A percentile compares a stretch with the other conserved stretches of the same genome.
Conservation (phyloP, 2,888 invertebrate species). For the Serrognathus titanus region DNA sequence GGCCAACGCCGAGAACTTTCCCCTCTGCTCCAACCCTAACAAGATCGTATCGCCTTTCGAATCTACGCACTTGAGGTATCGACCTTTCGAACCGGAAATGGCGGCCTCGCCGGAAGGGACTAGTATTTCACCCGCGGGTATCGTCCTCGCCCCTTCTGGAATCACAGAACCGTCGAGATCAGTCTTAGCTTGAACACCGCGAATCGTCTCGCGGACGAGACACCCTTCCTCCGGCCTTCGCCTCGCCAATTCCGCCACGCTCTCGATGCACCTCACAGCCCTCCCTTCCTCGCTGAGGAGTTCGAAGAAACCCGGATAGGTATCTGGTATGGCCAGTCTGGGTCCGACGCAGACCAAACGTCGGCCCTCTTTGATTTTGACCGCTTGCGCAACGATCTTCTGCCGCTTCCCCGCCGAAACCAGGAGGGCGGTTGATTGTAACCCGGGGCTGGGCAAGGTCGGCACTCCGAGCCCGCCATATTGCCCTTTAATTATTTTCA, state of each 20-base stretch:
- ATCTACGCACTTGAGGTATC: slow-evolving; percentile 84
- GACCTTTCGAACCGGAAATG: slow-evolving; percentile 65
- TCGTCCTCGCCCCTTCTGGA: slow-evolving; percentile 67
- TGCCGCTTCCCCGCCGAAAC: slow-evolving; percentile 81
- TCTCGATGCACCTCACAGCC: slow-evolving; percentile 78
- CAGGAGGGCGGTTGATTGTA: slow-evolving; percentile 82
- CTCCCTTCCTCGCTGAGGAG: slow-evolving; percentile 90
- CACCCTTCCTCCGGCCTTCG: slow-evolving; percentile 72
- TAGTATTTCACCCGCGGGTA: slow-evolving; percentile 81
- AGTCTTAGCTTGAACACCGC: slow-evolving; percentile 63
- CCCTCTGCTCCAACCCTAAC: slow-evolving; percentile 81
- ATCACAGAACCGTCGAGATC: slow-evolving; percentile 60
- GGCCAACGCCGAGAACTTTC: slow-evolving; percentile 88
- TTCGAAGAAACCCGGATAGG: slow-evolving; percentile 90
- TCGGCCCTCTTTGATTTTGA: slow-evolving; percentile 86
- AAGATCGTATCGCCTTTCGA: slow-evolving; percentile 79
- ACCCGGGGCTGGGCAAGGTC: slow-evolving; percentile 78
- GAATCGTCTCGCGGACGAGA: slow-evolving; percentile 74
- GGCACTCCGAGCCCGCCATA: slow-evolving; percentile 89
- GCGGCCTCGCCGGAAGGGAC: slow-evolving; percentile 72
- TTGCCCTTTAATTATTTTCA: slow-evolving; percentile 91
- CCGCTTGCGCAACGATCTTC: slow-evolving; percentile 83
- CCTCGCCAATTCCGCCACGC: slow-evolving; percentile 77
- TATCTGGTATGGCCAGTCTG: slow-evolving; percentile 84
- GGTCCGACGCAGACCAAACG: slow-evolving; percentile 77